phyloP scores from a whole-genome alignment of 2,113 vertebrate species.

The Thunnus maccoyii region DNA sequence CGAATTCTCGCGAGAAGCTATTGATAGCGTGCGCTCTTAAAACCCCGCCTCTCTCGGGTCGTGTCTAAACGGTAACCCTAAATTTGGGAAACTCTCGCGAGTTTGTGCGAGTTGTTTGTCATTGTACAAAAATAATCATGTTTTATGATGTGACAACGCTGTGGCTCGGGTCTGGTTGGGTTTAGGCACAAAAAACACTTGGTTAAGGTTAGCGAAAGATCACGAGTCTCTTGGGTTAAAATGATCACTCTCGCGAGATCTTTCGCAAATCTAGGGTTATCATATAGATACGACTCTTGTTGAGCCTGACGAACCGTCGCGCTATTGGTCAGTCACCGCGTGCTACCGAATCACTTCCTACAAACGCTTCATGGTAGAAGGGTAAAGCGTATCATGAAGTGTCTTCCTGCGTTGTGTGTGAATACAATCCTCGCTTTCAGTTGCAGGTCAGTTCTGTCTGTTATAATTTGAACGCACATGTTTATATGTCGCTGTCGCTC shows the following conservation, averaged over 20 bases:
- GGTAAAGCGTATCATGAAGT: background rate
- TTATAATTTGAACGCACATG: background rate
- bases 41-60: background rate
- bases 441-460: background rate
- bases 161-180: no score
- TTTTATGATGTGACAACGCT: no score
- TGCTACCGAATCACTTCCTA: constrained; percentile 48
- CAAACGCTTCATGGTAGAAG: background rate
- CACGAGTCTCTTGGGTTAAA: no score
- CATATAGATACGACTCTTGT: no score
- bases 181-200: no score
- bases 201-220: no score
- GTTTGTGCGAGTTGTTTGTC: no score
- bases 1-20: constrained; percentile 53
- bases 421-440: background rate
- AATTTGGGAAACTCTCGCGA: no score
- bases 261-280: no score
- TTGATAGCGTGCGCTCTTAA: background rate
- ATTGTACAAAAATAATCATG: no score
- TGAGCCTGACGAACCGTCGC: background rate
- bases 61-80: no score
- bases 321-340: constrained; percentile 52
- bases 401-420: background rate
- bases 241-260: no score
- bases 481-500: background rate